Evolutionary conservation across 2,797 vertebrate species (phyloP), one percentile per base, ranked within the genome.

Genomic region (Myotis daubentonii): DNA sequence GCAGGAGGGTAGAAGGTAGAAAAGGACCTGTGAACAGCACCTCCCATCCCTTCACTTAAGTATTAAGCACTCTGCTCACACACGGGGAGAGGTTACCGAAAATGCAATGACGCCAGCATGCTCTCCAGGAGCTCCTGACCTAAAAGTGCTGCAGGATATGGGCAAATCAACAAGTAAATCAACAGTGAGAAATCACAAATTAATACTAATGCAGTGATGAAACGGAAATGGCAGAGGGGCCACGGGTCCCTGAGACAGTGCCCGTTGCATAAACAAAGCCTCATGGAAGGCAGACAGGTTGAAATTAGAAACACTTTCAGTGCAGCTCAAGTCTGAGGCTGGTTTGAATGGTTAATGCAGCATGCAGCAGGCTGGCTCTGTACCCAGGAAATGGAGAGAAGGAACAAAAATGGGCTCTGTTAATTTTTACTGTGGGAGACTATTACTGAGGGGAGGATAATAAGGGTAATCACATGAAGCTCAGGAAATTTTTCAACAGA

Each of bases 311-410:
- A 87, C 38, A 70, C 30, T 88, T 89, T 23, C 30, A 19, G 15
- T 12, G 8, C 15, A 93, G 49, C 60, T 53, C 44, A 90, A 88
- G 44, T 71, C 65, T 76, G 60, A 94, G 28, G 25, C n/a, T 81
- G 25, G 33, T 72, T 86, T 76, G 84, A 85, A 49, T 87, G 71
- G 93, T 93, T 94, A 94, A 81, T 76, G 85, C 70, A 57, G 74
- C 81, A 28, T 89, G 53, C 4, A 30, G 19, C 12, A 78, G 53
- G 1, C 65, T 88, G 70, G 70, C 82, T 95, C 72, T 2, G 1
- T 82, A 60, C 70, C 89, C 47, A 68, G 47, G 76, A 97, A 85
- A 76, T 70, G 89, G 2, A 60, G 28, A 93, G 33, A 95, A 19
- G 91, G 41, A 57, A 55, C 55, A 68, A 38, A 94, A 76, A 11